These are phyloP conservation scores for Maniola jurtina DNA, from an alignment of 1,140 invertebrate species.

Conservation along the genomic window DNA sequence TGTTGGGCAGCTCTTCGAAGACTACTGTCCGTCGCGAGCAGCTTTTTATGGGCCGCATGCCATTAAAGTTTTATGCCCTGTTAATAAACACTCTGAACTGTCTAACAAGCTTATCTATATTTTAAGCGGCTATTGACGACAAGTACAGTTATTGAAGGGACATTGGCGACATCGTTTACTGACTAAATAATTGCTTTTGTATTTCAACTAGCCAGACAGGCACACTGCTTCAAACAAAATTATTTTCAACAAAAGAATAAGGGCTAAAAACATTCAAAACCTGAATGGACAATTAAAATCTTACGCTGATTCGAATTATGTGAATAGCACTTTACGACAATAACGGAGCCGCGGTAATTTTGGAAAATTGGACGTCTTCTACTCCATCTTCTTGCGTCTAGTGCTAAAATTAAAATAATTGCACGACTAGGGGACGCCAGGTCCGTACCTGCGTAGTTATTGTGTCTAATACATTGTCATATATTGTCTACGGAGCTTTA, in stretches of 20 bases:
- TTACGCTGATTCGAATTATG: too few species aligned
- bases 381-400: too few species aligned
- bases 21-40: conserved; percentile 42
- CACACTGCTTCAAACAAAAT: background rate
- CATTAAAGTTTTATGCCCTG: conserved; percentile 50
- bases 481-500: too few species aligned
- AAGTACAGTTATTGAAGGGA: conserved; percentile 21
- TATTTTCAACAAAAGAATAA: background rate
- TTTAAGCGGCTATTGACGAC: conserved; percentile 19
- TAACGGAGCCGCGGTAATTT: too few species aligned
- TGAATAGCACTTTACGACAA: too few species aligned
- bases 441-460: too few species aligned
- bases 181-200: conserved; percentile 16
- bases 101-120: conserved; percentile 16
- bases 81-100: conserved; percentile 37
- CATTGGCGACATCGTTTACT: conserved; percentile 26
- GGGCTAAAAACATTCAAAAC: background rate
- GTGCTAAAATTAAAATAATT: too few species aligned
- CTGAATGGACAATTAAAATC: background rate
- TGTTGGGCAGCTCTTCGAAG: conserved; percentile 45
- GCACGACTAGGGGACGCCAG: too few species aligned
- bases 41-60: conserved; percentile 55
- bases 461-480: too few species aligned
- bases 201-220: background rate
- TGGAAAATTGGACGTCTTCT: too few species aligned